Conservation (phyloP, 1,140 invertebrate genomes). For the Zaprionus davidi region DNA sequence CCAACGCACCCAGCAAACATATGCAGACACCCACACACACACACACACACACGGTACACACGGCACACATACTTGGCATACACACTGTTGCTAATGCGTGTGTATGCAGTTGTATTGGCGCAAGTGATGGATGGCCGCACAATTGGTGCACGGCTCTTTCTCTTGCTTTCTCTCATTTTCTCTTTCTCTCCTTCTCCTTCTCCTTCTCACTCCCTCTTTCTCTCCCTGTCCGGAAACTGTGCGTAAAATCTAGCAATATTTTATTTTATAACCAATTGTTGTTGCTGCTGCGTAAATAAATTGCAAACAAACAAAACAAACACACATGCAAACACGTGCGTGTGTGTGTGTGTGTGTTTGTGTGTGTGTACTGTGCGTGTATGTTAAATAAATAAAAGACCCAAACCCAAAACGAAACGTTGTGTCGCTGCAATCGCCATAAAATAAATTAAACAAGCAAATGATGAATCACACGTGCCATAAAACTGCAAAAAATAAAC, state of each 20-base stretch:
- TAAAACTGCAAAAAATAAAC: neutral
- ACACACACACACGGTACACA: constrained; percentile 17
- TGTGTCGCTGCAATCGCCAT: constrained; percentile 41
- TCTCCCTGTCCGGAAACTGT: constrained; percentile 37
- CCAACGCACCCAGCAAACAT: constrained; percentile 30
- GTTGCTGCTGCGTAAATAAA: constrained; percentile 33
- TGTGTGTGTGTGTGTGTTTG: neutral
- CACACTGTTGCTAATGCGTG: neutral
- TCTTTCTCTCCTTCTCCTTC: neutral
- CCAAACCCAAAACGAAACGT: constrained; percentile 12
- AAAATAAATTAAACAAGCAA: constrained; percentile 46
- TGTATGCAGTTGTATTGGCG: constrained; percentile 23
- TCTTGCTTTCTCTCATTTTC: neutral
- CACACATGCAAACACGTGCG: constrained; percentile 6
- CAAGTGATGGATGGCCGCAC: constrained; percentile 47
- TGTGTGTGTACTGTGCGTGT: neutral
- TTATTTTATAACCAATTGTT: constrained; percentile 51
- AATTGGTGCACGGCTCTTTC: constrained; percentile 29
- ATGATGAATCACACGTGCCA: constrained; percentile 37
- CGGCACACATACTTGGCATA: neutral
- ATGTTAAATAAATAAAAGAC: constrained; percentile 34
- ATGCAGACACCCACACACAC: constrained; percentile 10
- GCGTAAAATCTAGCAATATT: constrained; percentile 54
- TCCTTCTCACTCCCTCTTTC: neutral
- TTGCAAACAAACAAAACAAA: constrained; percentile 31